A percentile compares a stretch with the other conserved stretches of the same genome.
phyloP scores from a whole-genome alignment of 2,888 invertebrate species.

The Dynastes tityus region DNA sequence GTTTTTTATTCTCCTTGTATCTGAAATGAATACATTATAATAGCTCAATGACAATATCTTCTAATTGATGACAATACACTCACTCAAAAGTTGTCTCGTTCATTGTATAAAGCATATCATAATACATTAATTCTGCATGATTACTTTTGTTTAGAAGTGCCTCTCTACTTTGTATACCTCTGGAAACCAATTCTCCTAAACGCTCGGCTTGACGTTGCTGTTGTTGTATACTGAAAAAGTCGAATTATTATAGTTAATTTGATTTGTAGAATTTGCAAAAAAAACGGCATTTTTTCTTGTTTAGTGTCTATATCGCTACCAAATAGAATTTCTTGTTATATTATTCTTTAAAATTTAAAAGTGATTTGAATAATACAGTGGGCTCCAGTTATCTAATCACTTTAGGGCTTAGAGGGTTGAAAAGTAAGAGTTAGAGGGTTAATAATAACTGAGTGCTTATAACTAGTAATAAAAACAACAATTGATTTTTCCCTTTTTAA shows the following conservation, averaged over 20 bases:
- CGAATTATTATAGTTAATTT: conserved; percentile 43
- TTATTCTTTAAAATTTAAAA: too few relatives aligned
- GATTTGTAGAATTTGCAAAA: neutral
- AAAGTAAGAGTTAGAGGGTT: too few relatives aligned
- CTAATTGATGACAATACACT: conserved; percentile 36
- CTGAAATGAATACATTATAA: conserved; percentile 22
- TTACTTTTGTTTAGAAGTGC: conserved; percentile 72
- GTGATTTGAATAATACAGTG: too few relatives aligned
- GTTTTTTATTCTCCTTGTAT: conserved; percentile 43
- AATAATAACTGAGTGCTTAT: too few relatives aligned
- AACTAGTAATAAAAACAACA: too few relatives aligned
- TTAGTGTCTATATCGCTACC: too few relatives aligned
- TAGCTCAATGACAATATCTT: conserved; percentile 45
- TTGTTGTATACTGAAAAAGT: conserved; percentile 70
- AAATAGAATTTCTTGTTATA: too few relatives aligned
- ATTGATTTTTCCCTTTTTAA: too few relatives aligned
- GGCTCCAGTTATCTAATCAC: too few relatives aligned
- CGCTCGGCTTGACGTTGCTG: conserved; percentile 73
- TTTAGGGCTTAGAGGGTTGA: too few relatives aligned
- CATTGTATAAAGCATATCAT: conserved; percentile 44
- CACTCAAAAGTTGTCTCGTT: conserved; percentile 49
- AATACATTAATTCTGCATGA: conserved; percentile 71
- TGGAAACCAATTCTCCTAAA: conserved; percentile 70
- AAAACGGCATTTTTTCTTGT: neutral
- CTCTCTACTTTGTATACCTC: conserved; percentile 71